Evolutionary conservation across 2,888 invertebrate genomes (phyloP).

Genomic region (Thumatha senex): DNA sequence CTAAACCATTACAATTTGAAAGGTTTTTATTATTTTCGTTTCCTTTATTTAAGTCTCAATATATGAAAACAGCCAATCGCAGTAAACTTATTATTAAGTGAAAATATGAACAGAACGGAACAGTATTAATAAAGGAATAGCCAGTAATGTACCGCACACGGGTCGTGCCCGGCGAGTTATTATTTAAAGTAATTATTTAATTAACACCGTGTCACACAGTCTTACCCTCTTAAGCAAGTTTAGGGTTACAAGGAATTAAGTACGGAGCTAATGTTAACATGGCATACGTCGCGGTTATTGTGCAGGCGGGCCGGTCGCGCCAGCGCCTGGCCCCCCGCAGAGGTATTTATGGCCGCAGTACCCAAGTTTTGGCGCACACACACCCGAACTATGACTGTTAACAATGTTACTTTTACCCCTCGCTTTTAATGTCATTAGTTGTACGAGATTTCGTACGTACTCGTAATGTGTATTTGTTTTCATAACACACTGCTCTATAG

Average conservation of each 20-base stretch:
- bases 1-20: no score
- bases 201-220: constrained; percentile 76
- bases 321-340: constrained; percentile 64
- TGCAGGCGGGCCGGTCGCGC: constrained; percentile 31
- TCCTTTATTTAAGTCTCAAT: no score
- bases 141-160: constrained; percentile 27
- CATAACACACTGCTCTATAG: constrained; percentile 67
- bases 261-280: constrained; percentile 79
- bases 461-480: constrained; percentile 80
- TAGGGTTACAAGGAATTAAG: constrained; percentile 80
- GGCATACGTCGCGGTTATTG: constrained; percentile 77
- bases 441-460: constrained; percentile 76
- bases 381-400: constrained; percentile 77
- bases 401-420: constrained; percentile 79
- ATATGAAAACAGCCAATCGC: no score
- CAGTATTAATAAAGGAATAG: constrained; percentile 25
- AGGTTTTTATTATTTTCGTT: no score
- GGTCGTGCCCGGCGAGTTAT: constrained; percentile 63
- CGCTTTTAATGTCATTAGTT: constrained; percentile 80
- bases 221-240: constrained; percentile 80
- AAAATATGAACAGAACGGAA: no score
- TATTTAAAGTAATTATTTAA: constrained; percentile 83
- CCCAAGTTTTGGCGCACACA: constrained; percentile 78
- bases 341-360: constrained; percentile 75
- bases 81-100: no score